A percentile compares a stretch with the other conserved stretches of the same genome.
Conservation (phyloP, 2,113 vertebrate genomes). For the Sphyrna mokarran region DNA sequence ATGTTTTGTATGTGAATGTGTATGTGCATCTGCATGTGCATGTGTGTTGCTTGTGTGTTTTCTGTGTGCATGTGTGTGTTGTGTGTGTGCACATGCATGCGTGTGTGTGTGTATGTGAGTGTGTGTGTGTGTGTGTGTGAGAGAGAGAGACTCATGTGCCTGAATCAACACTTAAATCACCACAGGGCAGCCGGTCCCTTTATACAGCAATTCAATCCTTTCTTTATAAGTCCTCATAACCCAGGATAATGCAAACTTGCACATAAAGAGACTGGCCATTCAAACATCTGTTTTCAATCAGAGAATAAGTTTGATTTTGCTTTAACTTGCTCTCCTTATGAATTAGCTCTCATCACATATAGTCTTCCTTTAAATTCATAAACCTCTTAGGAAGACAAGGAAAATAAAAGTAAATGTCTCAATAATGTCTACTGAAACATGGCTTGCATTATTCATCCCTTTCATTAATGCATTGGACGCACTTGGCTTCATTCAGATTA, state of each 20-base stretch:
- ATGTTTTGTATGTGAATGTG: too few relatives aligned
- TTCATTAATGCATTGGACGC: background rate
- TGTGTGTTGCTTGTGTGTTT: too few relatives aligned
- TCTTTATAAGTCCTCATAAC: background rate
- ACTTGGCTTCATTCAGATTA: background rate
- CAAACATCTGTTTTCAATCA: conserved; percentile 22
- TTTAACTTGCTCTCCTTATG: background rate
- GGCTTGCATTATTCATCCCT: conserved; percentile 18
- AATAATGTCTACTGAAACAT: conserved; percentile 21
- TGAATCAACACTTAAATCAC: background rate
- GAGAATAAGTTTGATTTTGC: background rate
- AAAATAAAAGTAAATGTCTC: conserved; percentile 32
- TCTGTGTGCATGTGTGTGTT: too few relatives aligned
- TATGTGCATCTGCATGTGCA: too few relatives aligned
- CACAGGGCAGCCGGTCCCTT: background rate
- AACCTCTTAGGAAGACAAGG: background rate
- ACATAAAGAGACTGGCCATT: background rate
- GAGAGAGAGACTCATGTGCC: background rate
- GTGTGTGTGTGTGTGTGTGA: too few relatives aligned
- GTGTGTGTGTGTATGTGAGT: too few relatives aligned
- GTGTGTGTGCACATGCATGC: too few relatives aligned
- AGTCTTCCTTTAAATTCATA: background rate
- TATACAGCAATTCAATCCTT: background rate
- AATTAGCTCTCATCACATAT: background rate
- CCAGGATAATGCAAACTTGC: background rate